Percentiles rank a stretch among this genome's conserved stretches.
These are phyloP conservation scores for Allobates femoralis DNA, from an alignment of 2,797 vertebrate species.

Conservation along the genomic window DNA sequence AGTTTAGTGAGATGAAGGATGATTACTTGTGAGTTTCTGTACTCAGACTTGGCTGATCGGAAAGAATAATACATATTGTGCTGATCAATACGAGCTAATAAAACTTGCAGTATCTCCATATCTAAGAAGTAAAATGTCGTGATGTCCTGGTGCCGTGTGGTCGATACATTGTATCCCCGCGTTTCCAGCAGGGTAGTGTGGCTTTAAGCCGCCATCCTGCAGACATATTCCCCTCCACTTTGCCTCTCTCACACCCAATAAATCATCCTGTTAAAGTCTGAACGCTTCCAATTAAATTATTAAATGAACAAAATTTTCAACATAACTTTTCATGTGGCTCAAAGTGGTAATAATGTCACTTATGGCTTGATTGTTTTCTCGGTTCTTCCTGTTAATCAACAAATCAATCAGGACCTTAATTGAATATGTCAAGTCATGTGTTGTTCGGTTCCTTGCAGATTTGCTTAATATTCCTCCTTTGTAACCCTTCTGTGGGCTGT, in stretches of 20 bases:
- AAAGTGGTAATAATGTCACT: conserved; percentile 47
- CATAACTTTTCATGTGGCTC: conserved; percentile 39
- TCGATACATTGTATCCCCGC: not conserved
- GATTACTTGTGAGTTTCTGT: not conserved
- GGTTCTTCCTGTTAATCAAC: conserved; percentile 48
- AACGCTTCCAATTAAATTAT: conserved; percentile 57
- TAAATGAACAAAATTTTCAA: conserved; percentile 41
- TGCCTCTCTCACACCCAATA: conserved; percentile 26
- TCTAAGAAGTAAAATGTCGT: no score
- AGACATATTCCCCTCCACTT: conserved; percentile 14
- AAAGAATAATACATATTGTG: not conserved
- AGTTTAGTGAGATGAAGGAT: no score
- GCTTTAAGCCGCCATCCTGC: not conserved
- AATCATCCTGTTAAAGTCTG: conserved; percentile 43
- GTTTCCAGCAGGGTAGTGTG: not conserved
- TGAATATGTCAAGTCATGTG: conserved; percentile 48
- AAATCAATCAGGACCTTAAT: conserved; percentile 58
- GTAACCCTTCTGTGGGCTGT: conserved; percentile 4
- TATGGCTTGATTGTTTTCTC: conserved; percentile 46
- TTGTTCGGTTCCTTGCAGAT: conserved; percentile 28
- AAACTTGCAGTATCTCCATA: not conserved
- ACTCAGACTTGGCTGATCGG: not conserved
- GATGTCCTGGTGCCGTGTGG: not conserved
- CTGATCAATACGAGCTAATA: not conserved
- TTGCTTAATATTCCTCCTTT: not conserved